Evolutionary conservation across 2,888 invertebrate genomes (phyloP), one percentile per base, ranked within the genome.

Genomic region (Plutella xylostella): DNA sequence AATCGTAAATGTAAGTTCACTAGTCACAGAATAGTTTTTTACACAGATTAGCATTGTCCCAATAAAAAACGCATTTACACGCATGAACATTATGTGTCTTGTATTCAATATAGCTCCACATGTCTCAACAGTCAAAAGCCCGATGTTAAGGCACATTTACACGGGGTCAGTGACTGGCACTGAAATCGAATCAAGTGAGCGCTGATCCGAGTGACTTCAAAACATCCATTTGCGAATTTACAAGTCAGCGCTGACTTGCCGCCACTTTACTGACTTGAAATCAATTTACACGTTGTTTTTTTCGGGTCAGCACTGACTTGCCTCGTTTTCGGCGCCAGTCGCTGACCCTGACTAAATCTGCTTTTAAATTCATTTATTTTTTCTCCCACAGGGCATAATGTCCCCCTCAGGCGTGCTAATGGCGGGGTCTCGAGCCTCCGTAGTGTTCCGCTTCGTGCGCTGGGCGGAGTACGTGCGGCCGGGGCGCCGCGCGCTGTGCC

Each of bases 381-480:
- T 20, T 62, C 30, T n/a, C 50, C 55, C 59, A 4, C 73, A 86
- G 73, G 86, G 86, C 30, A 90, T 90, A 49, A 85, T 89, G 65
- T 87, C 89, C 0, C 76, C 86, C 0, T 76, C 87, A 58, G 87
- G 89, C 43, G 85, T 92, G 48, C 88, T 88, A 1, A 72, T 92
- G 30, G 94, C 94, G 0, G 96, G 97, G 55, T 93, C 95, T 59
- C 88, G 88, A 5, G 96, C 94, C 0, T 90, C 92, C 0, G 96
- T 96, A 0, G 78, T 94, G 60, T 97, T 98, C 77, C 88, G 93
- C 47, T 97, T 98, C 72, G 88, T 93, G 46, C 87, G 92, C 38
- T 92, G 94, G 64, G 97, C 97, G 0, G 98, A 98, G 71, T 94
- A 92, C 73, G 68, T 71, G 4, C 30, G 57, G 0, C 75, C 72